Conservation (phyloP, 2,113 vertebrate species). For the Etheostoma cragini region DNA sequence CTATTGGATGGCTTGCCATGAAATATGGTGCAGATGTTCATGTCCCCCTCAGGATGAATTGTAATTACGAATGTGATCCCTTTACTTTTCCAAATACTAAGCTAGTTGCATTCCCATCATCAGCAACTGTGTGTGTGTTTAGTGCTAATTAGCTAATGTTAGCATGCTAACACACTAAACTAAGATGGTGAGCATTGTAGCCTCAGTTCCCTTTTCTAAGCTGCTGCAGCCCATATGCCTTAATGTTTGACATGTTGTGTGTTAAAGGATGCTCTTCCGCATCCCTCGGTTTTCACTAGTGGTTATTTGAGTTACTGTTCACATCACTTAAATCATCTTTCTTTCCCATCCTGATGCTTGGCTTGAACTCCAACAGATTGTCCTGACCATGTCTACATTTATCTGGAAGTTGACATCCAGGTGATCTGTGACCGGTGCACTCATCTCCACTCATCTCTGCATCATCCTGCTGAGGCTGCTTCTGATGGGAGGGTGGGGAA, state of each 20-base stretch:
- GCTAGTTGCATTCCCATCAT: neutral
- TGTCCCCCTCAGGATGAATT: neutral
- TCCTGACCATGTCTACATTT: too few relatives aligned
- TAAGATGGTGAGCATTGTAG: too few relatives aligned
- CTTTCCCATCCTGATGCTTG: too few relatives aligned
- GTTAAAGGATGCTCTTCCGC: too few relatives aligned
- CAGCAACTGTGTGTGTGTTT: neutral
- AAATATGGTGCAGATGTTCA: neutral
- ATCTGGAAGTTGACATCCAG: slow-evolving; percentile 17
- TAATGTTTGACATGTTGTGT: too few relatives aligned
- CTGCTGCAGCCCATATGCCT: too few relatives aligned
- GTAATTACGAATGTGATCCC: neutral
- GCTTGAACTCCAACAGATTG: too few relatives aligned
- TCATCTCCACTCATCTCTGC: neutral
- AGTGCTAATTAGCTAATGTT: too few relatives aligned
- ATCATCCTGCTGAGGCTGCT: slow-evolving; percentile 2
- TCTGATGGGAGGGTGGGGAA: neutral
- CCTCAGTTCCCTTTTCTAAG: too few relatives aligned
- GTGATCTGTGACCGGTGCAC: slow-evolving; percentile 37
- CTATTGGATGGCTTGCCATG: neutral
- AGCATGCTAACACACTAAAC: neutral
- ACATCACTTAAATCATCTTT: too few relatives aligned
- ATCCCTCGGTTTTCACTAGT: too few relatives aligned
- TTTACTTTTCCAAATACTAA: neutral
- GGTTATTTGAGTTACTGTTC: too few relatives aligned